These are phyloP conservation scores for Erebia palarica DNA, from an alignment of 2,888 invertebrate species.

Conservation along the genomic window DNA sequence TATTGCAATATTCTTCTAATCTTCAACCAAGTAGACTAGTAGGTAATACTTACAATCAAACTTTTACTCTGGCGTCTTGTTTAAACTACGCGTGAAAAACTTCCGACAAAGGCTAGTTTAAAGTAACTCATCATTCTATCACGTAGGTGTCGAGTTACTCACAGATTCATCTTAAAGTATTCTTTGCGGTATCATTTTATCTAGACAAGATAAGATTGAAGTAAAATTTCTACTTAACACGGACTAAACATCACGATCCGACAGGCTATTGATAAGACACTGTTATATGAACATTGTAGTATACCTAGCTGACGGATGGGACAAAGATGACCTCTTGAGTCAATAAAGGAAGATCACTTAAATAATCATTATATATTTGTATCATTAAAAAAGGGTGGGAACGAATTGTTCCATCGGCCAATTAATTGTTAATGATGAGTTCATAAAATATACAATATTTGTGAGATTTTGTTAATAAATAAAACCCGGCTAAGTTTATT, in stretches of 20 bases:
- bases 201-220: constrained; percentile 23
- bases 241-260: constrained; percentile 18
- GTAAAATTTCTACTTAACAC: constrained; percentile 28
- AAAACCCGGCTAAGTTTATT: too few species aligned
- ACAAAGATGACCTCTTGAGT: not conserved
- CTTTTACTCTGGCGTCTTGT: not conserved
- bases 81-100: not conserved
- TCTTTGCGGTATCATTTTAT: not conserved
- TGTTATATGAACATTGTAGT: not conserved
- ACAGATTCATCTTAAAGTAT: constrained; percentile 2
- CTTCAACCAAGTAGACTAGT: too few species aligned
- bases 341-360: too few species aligned
- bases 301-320: not conserved
- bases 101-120: not conserved
- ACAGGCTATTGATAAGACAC: constrained; percentile 15
- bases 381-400: too few species aligned
- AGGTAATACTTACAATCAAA: not conserved
- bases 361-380: too few species aligned
- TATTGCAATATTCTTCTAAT: too few species aligned
- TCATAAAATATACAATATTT: too few species aligned
- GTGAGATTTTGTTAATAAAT: too few species aligned
- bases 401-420: too few species aligned
- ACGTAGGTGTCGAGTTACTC: constrained; percentile 4
- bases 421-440: too few species aligned
- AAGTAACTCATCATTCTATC: constrained; percentile 1